These are phyloP conservation scores for Hepsetus odoe DNA, from an alignment of 2,113 vertebrate genomes.

Conservation along the genomic window DNA sequence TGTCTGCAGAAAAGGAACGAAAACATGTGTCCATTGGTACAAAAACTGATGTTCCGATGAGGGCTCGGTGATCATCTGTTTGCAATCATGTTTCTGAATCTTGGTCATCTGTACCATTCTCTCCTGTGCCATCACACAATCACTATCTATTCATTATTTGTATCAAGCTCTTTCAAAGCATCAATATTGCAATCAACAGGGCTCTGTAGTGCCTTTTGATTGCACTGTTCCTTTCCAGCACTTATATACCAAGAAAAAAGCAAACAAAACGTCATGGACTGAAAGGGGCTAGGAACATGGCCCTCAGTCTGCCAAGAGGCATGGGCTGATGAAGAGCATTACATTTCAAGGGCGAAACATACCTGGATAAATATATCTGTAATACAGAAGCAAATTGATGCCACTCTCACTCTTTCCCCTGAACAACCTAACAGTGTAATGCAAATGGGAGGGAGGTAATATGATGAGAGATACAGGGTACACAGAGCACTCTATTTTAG, in stretches of 20 bases:
- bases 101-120: not conserved
- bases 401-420: slow-evolving; percentile 9
- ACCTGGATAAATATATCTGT: slow-evolving; percentile 10
- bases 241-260: slow-evolving; percentile 2
- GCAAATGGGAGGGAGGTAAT: slow-evolving; percentile 35
- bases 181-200: slow-evolving; percentile 46
- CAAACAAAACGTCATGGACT: slow-evolving; percentile 20
- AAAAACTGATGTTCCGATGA: slow-evolving; percentile 20
- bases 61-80: slow-evolving; percentile 10
- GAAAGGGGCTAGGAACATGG: not conserved
- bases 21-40: not conserved
- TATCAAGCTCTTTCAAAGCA: slow-evolving; percentile 35
- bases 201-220: slow-evolving; percentile 10
- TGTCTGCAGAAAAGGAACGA: not conserved
- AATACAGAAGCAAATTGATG: slow-evolving; percentile 20
- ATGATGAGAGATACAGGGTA: slow-evolving; percentile 5
- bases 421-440: slow-evolving; percentile 22
- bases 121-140: slow-evolving; percentile 29
- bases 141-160: slow-evolving; percentile 52
- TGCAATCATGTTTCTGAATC: slow-evolving; percentile 6
- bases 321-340: slow-evolving; percentile 10
- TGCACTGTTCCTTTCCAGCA: slow-evolving; percentile 15
- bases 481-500: slow-evolving; percentile 31
- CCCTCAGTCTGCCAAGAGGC: slow-evolving; percentile 18
- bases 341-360: not conserved